Evolutionary conservation across 2,113 vertebrate species (phyloP).

Genomic region (Equus quagga): DNA sequence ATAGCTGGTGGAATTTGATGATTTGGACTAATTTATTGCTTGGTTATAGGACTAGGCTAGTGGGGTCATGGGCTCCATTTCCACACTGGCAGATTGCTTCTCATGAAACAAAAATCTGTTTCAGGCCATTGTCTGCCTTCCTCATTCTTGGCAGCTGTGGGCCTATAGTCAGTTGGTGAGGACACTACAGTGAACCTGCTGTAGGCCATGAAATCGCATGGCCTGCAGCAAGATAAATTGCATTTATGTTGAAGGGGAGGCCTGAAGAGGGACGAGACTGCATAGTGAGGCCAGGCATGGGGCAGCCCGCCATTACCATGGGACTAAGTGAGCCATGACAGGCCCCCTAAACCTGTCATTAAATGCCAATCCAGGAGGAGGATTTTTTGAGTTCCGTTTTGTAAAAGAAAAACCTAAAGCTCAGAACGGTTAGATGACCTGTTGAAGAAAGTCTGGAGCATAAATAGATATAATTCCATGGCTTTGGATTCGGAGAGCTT

Average conservation of each 20-base stretch:
- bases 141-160: neutral
- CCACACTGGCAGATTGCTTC: neutral
- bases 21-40: neutral
- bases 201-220: neutral
- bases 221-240: neutral
- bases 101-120: neutral
- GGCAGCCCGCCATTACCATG: neutral
- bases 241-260: neutral
- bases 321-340: neutral
- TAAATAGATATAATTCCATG: constrained; percentile 5
- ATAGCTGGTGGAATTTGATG: neutral
- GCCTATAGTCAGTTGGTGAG: neutral
- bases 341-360: neutral
- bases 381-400: constrained; percentile 3
- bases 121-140: neutral
- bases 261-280: neutral
- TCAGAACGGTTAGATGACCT: neutral
- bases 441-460: neutral
- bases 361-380: neutral
- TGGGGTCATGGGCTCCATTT: neutral
- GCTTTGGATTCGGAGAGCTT: neutral
- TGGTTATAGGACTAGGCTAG: neutral
- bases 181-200: neutral
- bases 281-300: neutral
- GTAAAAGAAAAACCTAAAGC: neutral